Evolutionary conservation across 1,140 invertebrate species (phyloP), one percentile per base, ranked within the genome.

Genomic region (Penaeus indicus): DNA sequence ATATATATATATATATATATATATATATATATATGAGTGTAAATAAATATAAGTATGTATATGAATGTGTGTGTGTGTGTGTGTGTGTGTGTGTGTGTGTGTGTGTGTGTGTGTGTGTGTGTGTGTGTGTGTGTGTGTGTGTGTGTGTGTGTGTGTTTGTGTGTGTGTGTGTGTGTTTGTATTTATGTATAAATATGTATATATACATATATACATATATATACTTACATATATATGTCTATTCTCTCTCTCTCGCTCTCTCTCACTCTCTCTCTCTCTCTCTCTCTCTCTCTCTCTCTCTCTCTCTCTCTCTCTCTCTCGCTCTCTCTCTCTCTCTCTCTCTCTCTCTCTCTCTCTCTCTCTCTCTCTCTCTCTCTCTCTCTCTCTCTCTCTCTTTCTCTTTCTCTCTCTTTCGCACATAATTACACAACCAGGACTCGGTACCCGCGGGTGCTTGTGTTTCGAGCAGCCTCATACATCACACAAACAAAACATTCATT

Each of bases 291-390:
- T 38, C 42, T 22, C 42, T 18, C 42, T 22, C 78, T 32, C 42
- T 54, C 42, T 54, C 16, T 54, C 42, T 32, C 42, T 54, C 42
- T 69, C 82, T 69, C 82, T 69, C 82, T 69, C 82, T 54, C 82
- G 54, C 63, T 69, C 82, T 69, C 82, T 69, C 82, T 38, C n/a
- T 27, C 38, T 42, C 38, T 42, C 38, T 42, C 38, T 42, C 38
- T 42, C 38, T 42, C 38, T 42, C 38, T 42, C 38, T 42, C 38
- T 42, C 38, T 42, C 38, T 42, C 38, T 42, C 38, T 42, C 38
- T 42, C 38, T 54, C 54, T 54, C 11, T 54, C 54, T 54, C 11
- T 54, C 54, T 54, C 11, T 54, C 54, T 54, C 54, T 54, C 11
- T 54, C 54, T 54, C 11, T 54, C 54, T 54, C 19, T 80, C 4